Conservation (phyloP, 2,113 vertebrate genomes). For the Zosterops pallidus region DNA sequence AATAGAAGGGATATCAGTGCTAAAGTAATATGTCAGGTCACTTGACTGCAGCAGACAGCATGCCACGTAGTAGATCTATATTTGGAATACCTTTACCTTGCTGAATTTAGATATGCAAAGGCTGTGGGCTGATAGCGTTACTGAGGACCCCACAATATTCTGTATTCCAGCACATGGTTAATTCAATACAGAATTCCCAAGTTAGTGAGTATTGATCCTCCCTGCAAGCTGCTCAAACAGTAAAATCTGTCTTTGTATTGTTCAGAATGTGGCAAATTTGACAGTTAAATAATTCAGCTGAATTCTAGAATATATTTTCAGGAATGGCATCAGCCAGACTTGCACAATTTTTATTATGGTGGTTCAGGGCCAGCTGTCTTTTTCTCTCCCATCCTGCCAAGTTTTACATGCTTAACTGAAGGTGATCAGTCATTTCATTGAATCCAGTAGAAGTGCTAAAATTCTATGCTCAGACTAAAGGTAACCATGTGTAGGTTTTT, state of each 20-base stretch:
- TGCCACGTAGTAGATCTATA: not conserved
- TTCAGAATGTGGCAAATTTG: not conserved
- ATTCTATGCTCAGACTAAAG: not conserved
- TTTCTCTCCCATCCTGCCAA: not conserved
- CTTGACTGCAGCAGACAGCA: not conserved
- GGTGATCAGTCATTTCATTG: not conserved
- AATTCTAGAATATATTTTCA: not conserved
- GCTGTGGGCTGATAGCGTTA: not conserved
- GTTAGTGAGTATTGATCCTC: not conserved
- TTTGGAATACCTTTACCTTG: not conserved
- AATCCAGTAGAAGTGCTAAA: not conserved
- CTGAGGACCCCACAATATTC: not conserved
- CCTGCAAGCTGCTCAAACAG: not conserved
- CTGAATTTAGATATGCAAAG: constrained; percentile 7
- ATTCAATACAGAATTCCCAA: not conserved
- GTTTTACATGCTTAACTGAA: not conserved
- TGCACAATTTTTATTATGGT: not conserved
- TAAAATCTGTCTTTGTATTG: not conserved
- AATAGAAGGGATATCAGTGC: not conserved
- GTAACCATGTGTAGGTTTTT: not conserved
- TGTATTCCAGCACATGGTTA: not conserved
- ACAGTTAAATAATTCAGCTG: not conserved
- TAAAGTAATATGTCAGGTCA: not conserved
- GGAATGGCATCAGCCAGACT: not conserved
- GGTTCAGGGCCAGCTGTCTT: not conserved